Percentiles rank a stretch among this genome's conserved stretches.
Conservation (phyloP, 2,888 invertebrate species). For the Drosophila engyochracea region DNA sequence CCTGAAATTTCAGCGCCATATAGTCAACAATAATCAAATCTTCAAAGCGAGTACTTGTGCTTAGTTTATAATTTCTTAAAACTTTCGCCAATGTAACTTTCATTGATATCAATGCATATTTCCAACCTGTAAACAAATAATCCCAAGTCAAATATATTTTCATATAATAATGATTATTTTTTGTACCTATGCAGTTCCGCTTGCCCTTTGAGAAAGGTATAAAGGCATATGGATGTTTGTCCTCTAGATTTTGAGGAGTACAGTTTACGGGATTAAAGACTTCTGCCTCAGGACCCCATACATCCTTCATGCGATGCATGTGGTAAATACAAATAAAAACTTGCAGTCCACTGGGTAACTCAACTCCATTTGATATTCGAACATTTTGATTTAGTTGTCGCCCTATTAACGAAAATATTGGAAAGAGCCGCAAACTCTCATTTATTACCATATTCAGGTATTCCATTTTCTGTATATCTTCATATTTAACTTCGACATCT, state of each 20-base stretch:
- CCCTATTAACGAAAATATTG: conserved; percentile 69
- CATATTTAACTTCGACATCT: conserved; percentile 64
- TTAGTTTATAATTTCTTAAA: conserved; percentile 74
- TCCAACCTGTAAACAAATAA: conserved; percentile 63
- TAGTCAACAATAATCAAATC: conserved; percentile 75
- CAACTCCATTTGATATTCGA: conserved; percentile 67
- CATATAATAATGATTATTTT: not conserved
- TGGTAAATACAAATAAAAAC: conserved; percentile 73
- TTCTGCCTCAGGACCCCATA: conserved; percentile 81
- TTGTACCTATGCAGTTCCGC: conserved; percentile 79
- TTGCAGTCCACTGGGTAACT: conserved; percentile 74
- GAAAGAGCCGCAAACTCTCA: conserved; percentile 80
- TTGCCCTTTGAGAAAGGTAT: conserved; percentile 83
- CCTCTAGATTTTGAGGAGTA: conserved; percentile 73
- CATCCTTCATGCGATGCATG: conserved; percentile 75
- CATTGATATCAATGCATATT: conserved; percentile 69
- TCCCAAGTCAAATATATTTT: not conserved
- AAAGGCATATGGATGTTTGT: conserved; percentile 78
- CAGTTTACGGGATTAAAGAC: conserved; percentile 83
- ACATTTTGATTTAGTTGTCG: conserved; percentile 67
- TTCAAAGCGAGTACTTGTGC: conserved; percentile 70
- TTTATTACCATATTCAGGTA: conserved; percentile 81
- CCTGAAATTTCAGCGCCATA: conserved; percentile 67
- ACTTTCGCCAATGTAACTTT: conserved; percentile 76
- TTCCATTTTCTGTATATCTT: conserved; percentile 70